These are phyloP conservation scores for Channa argus DNA, from an alignment of 2,113 vertebrate genomes.

Conservation along the genomic window DNA sequence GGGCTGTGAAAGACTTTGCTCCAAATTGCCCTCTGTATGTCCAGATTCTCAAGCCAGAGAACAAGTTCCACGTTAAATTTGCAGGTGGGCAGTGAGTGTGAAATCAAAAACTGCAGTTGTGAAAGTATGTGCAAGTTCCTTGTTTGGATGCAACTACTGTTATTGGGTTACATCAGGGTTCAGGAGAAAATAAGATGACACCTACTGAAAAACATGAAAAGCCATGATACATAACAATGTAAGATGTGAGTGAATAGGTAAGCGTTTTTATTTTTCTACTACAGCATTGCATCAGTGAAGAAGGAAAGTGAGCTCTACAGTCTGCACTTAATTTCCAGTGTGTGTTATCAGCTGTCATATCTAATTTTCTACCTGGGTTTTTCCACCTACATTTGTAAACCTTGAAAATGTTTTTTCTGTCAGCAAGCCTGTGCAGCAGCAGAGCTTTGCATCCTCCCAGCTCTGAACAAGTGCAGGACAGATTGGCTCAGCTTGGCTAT, in stretches of 20 bases:
- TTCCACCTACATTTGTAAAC: constrained; percentile 11
- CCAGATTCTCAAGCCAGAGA: constrained; percentile 88
- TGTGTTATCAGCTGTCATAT: background rate
- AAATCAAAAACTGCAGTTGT: constrained; percentile 16
- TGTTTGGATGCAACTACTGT: constrained; percentile 1
- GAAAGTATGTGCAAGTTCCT: background rate
- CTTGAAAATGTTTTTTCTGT: constrained; percentile 25
- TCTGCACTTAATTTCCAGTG: constrained; percentile 3
- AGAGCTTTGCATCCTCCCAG: constrained; percentile 13
- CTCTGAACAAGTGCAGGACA: constrained; percentile 32
- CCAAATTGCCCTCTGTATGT: constrained; percentile 89
- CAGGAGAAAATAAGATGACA: constrained; percentile 20
- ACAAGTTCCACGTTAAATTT: constrained; percentile 90
- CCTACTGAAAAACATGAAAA: background rate
- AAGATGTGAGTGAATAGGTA: background rate
- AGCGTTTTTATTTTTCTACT: constrained; percentile 10
- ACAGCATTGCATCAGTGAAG: constrained; percentile 1
- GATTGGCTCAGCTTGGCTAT: constrained; percentile 53
- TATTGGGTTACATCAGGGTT: constrained; percentile 13
- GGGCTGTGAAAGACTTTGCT: constrained; percentile 88
- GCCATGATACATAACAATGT: background rate
- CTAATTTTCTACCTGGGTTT: constrained; percentile 13
- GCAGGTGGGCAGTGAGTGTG: constrained; percentile 80
- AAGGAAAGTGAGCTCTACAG: constrained; percentile 5
- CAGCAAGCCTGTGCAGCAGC: constrained; percentile 14